Conservation (phyloP, 2,797 vertebrate genomes). For the Pipistrellus nathusii region DNA sequence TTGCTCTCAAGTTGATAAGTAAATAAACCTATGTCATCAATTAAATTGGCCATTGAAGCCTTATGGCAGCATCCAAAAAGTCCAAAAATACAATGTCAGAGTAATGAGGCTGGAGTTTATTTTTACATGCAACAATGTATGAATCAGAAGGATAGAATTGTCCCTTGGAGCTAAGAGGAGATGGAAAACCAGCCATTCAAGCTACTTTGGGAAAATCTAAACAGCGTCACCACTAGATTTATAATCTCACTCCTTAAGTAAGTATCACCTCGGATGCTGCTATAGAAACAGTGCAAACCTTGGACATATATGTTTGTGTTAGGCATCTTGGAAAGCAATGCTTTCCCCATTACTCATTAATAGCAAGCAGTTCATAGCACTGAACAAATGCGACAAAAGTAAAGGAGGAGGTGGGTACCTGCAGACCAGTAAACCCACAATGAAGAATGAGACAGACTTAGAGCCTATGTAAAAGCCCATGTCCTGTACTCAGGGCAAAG, state of each 20-base stretch:
- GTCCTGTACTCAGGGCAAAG: background rate
- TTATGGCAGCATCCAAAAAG: conserved; percentile 63
- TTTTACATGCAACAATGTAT: conserved; percentile 68
- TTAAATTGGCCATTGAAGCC: conserved; percentile 57
- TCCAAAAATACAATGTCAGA: conserved; percentile 67
- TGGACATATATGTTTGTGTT: conserved; percentile 66
- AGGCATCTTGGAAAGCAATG: conserved; percentile 66
- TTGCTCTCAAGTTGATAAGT: conserved; percentile 63
- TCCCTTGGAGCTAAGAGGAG: conserved; percentile 37
- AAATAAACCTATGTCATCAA: conserved; percentile 72
- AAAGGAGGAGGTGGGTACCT: background rate
- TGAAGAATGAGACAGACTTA: background rate
- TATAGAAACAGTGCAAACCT: conserved; percentile 81
- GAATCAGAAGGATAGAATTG: conserved; percentile 71
- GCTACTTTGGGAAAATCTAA: conserved; percentile 73
- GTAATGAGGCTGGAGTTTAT: conserved; percentile 78
- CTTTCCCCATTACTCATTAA: conserved; percentile 70
- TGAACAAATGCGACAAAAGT: conserved; percentile 31
- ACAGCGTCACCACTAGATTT: conserved; percentile 76
- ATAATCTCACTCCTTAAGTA: conserved; percentile 74
- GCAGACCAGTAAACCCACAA: background rate
- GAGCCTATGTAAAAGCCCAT: background rate
- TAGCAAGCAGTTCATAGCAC: background rate
- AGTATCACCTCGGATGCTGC: conserved; percentile 79
- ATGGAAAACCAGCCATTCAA: conserved; percentile 66